A percentile compares a stretch with the other conserved stretches of the same genome.
Evolutionary conservation across 2,113 vertebrate species (phyloP).

Genomic region (Tenrec ecaudatus): DNA sequence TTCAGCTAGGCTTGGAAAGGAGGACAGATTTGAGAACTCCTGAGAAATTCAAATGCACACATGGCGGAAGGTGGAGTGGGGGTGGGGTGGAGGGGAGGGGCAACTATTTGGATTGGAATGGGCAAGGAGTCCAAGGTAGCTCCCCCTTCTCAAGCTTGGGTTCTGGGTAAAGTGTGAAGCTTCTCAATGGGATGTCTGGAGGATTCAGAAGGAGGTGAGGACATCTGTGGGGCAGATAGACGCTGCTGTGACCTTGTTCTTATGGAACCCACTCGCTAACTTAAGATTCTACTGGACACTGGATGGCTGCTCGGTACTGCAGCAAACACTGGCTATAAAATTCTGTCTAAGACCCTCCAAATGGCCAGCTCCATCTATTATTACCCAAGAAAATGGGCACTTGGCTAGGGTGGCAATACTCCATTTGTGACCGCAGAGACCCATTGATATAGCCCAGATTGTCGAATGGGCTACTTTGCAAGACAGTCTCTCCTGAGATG

Average conservation of each 20-base stretch:
- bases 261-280: not conserved
- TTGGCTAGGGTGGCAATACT: not conserved
- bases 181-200: not conserved
- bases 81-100: too few relatives aligned
- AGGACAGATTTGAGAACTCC: not conserved
- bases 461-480: not conserved
- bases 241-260: not conserved
- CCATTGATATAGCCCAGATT: not conserved
- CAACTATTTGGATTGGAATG: not conserved
- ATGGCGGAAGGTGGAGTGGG: too few relatives aligned
- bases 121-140: not conserved
- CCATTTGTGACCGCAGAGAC: not conserved
- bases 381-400: not conserved
- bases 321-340: slow-evolving; percentile 6
- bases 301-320: not conserved
- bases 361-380: not conserved
- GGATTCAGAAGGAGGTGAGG: not conserved
- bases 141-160: not conserved
- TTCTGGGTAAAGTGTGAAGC: not conserved
- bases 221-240: not conserved
- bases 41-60: not conserved
- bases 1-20: not conserved
- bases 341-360: not conserved
- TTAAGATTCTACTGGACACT: not conserved
- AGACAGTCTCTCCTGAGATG: slow-evolving; percentile 1